Conservation (phyloP, 2,888 invertebrate species). For the Crematogaster levior region DNA sequence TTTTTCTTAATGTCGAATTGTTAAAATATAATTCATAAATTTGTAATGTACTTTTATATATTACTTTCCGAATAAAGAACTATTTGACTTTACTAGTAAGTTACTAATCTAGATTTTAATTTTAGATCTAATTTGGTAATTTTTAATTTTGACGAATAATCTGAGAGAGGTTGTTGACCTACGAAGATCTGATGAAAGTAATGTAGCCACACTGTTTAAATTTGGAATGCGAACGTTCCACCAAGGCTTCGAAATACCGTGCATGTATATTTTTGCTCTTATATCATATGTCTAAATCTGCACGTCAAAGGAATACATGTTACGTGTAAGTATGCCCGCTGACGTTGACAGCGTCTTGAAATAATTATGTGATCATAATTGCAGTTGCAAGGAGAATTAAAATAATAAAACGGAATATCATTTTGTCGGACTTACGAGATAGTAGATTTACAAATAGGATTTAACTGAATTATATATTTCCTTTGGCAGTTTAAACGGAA, state of each 20-base stretch:
- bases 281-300: slow-evolving; percentile 9
- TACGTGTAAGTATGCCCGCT: not conserved
- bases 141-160: not conserved
- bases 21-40: not conserved
- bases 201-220: slow-evolving; percentile 44
- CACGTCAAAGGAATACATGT: not conserved
- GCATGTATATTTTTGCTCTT: not conserved
- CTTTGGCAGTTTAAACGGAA: not conserved
- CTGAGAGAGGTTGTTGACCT: slow-evolving; percentile 41
- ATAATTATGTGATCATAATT: not conserved
- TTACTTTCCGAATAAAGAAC: not conserved
- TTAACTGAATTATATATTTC: not conserved
- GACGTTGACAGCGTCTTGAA: slow-evolving; percentile 3
- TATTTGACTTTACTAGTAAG: too few species aligned
- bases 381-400: not conserved
- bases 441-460: not conserved
- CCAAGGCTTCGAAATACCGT: slow-evolving; percentile 7
- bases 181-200: slow-evolving; percentile 32
- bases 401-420: not conserved
- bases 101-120: too few species aligned
- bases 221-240: slow-evolving; percentile 47
- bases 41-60: not conserved
- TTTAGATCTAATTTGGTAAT: not conserved
- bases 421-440: not conserved
- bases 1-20: too few species aligned